phyloP scores from a whole-genome alignment of 2,113 vertebrate genomes.

The Anarrhichthys ocellatus region DNA sequence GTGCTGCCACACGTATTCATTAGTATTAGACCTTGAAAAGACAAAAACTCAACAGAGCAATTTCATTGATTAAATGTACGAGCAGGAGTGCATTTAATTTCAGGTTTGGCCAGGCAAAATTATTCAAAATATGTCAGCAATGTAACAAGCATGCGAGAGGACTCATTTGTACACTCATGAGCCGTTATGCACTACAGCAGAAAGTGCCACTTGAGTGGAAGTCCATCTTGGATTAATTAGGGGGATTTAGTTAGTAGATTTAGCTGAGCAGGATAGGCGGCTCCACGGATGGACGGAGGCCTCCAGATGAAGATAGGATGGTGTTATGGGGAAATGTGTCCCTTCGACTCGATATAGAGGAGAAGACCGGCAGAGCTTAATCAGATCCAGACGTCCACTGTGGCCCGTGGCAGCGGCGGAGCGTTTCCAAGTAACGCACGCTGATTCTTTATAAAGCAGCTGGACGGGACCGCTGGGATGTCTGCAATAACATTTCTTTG shows the following conservation, averaged over 20 bases:
- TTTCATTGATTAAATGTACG: neutral
- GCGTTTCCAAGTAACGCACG: slow-evolving; percentile 57
- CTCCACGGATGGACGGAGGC: slow-evolving; percentile 19
- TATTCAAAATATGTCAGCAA: neutral
- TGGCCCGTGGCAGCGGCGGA: slow-evolving; percentile 60
- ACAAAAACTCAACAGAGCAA: neutral
- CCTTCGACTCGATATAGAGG: slow-evolving; percentile 54
- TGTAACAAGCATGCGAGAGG: neutral
- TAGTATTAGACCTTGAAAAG: neutral
- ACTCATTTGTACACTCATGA: slow-evolving; percentile 10
- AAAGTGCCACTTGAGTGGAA: slow-evolving; percentile 21
- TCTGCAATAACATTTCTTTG: slow-evolving; percentile 70
- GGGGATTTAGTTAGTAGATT: slow-evolving; percentile 11
- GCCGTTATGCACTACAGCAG: slow-evolving; percentile 2
- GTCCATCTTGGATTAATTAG: slow-evolving; percentile 56
- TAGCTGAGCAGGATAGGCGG: neutral
- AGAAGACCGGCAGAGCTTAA: slow-evolving; percentile 47
- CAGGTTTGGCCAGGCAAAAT: neutral
- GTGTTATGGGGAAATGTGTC: slow-evolving; percentile 47
- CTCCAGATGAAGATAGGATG: slow-evolving; percentile 50
- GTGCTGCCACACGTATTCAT: neutral
- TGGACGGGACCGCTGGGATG: slow-evolving; percentile 57
- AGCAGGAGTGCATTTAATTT: neutral
- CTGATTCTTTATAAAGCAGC: slow-evolving; percentile 72
- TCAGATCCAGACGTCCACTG: slow-evolving; percentile 56